phyloP scores from a whole-genome alignment of 1,140 invertebrate species.

The Melitaea cinxia region DNA sequence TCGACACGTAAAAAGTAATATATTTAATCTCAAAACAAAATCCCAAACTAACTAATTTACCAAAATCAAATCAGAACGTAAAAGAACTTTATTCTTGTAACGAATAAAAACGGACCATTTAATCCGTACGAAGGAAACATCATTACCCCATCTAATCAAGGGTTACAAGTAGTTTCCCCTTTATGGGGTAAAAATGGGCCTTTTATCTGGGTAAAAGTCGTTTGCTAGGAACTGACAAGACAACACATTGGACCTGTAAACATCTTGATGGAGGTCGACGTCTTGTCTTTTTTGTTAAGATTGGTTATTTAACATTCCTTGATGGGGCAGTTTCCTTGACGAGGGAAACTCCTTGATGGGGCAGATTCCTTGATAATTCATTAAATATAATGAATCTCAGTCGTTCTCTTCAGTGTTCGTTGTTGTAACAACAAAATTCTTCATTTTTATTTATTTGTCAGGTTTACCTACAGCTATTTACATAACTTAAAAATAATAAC shows the following conservation, averaged over 20 bases:
- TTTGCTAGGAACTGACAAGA: conserved; percentile 46
- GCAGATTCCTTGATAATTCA: too few species aligned
- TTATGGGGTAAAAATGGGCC: conserved; percentile 50
- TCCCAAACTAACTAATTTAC: neutral
- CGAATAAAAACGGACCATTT: conserved; percentile 39
- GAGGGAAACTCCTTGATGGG: too few species aligned
- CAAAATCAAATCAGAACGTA: neutral
- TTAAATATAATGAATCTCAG: too few species aligned
- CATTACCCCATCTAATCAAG: conserved; percentile 64
- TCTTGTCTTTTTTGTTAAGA: conserved; percentile 22
- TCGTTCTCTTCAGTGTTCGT: too few species aligned
- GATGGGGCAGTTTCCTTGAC: neutral
- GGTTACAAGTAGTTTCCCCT: conserved; percentile 57
- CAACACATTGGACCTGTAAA: conserved; percentile 59
- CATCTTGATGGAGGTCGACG: conserved; percentile 44
- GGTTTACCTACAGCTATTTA: too few species aligned
- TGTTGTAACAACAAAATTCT: too few species aligned
- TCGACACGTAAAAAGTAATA: too few species aligned
- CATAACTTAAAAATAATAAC: too few species aligned
- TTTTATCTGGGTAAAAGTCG: conserved; percentile 59
- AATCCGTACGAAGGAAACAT: conserved; percentile 54
- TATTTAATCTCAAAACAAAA: neutral
- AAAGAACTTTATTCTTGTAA: conserved; percentile 4
- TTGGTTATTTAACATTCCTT: neutral
- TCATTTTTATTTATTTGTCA: too few species aligned